Conservation (phyloP, 2,888 invertebrate genomes). For the Fragum sueziense region DNA sequence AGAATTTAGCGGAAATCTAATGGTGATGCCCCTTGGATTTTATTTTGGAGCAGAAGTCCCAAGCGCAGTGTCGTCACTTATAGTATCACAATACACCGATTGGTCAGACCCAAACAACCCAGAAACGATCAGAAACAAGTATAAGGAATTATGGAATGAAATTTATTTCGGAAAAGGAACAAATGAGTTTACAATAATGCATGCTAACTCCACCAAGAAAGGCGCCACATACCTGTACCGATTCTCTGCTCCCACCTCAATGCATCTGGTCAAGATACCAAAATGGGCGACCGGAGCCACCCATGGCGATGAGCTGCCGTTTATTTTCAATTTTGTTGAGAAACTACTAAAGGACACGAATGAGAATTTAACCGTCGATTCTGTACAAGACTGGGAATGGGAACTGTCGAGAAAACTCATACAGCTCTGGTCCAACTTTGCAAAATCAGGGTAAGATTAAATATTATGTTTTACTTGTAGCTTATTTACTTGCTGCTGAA, state of each 20-base stretch:
- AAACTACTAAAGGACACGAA: neutral
- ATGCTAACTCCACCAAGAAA: slow-evolving; percentile 23
- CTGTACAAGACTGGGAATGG: slow-evolving; percentile 89
- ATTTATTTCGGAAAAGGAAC: slow-evolving; percentile 54
- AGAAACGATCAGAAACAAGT: slow-evolving; percentile 30
- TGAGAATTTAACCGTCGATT: neutral
- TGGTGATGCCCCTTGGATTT: neutral
- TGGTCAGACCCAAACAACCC: slow-evolving; percentile 43
- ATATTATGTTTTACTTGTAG: too few relatives aligned
- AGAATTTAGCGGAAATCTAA: neutral
- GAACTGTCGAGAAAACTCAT: slow-evolving; percentile 93
- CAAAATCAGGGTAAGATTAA: slow-evolving; percentile 94
- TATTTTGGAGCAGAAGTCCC: slow-evolving; percentile 19
- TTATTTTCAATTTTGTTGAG: slow-evolving; percentile 89
- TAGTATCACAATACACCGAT: slow-evolving; percentile 54
- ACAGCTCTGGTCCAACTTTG: slow-evolving; percentile 97
- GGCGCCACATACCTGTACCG: slow-evolving; percentile 45
- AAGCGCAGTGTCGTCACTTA: slow-evolving; percentile 23
- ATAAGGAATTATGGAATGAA: slow-evolving; percentile 54
- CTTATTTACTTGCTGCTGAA: too few relatives aligned
- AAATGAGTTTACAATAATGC: slow-evolving; percentile 32
- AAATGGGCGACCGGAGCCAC: slow-evolving; percentile 94
- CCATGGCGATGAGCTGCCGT: slow-evolving; percentile 97
- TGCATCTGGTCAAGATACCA: slow-evolving; percentile 89
- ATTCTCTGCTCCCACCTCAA: slow-evolving; percentile 86